Percentiles rank a stretch among this genome's conserved stretches.
These are phyloP conservation scores for Drosophila atripex DNA, from an alignment of 2,888 invertebrate genomes.

Conservation along the genomic window DNA sequence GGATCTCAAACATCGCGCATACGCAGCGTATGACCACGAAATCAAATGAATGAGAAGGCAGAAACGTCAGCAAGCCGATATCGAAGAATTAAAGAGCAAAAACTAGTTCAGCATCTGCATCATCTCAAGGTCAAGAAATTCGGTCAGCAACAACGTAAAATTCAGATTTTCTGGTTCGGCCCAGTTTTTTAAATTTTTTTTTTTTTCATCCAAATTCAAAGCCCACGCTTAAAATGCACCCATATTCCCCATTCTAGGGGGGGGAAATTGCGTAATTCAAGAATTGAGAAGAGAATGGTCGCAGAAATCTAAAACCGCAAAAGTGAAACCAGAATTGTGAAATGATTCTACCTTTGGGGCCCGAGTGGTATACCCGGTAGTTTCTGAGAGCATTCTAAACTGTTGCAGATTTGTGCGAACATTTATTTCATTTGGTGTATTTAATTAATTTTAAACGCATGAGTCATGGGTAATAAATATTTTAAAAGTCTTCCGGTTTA, in stretches of 20 bases:
- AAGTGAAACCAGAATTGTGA: conserved; percentile 27
- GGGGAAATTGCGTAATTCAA: conserved; percentile 27
- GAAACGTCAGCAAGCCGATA: conserved; percentile 18
- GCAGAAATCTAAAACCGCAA: conserved; percentile 18
- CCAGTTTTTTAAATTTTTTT: not conserved
- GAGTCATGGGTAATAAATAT: conserved; percentile 11
- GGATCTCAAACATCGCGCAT: conserved; percentile 29
- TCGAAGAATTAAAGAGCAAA: conserved; percentile 22
- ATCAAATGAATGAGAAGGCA: conserved; percentile 28
- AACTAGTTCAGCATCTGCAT: conserved; percentile 41
- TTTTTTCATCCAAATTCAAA: conserved; percentile 1
- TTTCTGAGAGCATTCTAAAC: conserved; percentile 23
- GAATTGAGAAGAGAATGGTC: conserved; percentile 14
- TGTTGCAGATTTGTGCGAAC: conserved; percentile 18
- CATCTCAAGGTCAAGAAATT: conserved; percentile 31
- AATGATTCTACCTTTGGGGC: conserved; percentile 13
- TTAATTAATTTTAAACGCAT: conserved; percentile 7
- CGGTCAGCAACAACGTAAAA: conserved; percentile 28
- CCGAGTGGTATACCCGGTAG: conserved; percentile 21
- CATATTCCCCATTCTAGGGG: conserved; percentile 7
- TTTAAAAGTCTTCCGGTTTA: conserved; percentile 10
- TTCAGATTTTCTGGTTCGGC: conserved; percentile 19
- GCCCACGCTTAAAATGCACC: conserved; percentile 25
- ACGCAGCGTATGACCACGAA: conserved; percentile 23
- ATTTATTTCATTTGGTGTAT: conserved; percentile 10